A percentile compares a stretch with the other conserved stretches of the same genome.
These are phyloP conservation scores for Eulemur rubriventer DNA, from an alignment of 2,797 vertebrate species.

Conservation along the genomic window DNA sequence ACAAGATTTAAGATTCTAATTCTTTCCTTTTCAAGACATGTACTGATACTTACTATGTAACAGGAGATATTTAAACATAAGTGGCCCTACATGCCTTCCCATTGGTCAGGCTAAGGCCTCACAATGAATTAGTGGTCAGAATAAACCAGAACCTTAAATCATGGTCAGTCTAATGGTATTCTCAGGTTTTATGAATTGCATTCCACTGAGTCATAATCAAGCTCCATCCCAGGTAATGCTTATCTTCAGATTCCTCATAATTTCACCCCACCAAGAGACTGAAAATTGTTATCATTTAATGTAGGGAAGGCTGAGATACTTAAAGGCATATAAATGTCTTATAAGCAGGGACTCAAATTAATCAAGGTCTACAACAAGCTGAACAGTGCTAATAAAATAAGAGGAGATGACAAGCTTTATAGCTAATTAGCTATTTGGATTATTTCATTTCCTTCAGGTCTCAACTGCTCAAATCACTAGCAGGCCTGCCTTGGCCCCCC, in stretches of 20 bases:
- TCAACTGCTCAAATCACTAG: neutral
- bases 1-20: neutral
- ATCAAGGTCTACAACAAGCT: neutral
- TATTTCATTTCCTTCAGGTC: neutral
- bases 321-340: neutral
- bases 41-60: neutral
- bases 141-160: neutral
- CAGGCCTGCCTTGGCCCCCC: neutral
- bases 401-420: neutral
- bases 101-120: neutral
- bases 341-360: neutral
- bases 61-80: neutral
- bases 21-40: neutral
- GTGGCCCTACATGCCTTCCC: neutral
- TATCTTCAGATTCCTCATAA: neutral
- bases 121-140: neutral
- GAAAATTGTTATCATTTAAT: neutral
- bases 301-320: neutral
- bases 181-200: neutral
- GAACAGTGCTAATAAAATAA: neutral
- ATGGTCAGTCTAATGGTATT: neutral
- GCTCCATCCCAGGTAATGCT: neutral
- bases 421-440: neutral
- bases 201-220: neutral
- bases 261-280: neutral